Base-by-base conservation (phyloP, 2,888 invertebrate species). In the Sepiola atlantica region DNA sequence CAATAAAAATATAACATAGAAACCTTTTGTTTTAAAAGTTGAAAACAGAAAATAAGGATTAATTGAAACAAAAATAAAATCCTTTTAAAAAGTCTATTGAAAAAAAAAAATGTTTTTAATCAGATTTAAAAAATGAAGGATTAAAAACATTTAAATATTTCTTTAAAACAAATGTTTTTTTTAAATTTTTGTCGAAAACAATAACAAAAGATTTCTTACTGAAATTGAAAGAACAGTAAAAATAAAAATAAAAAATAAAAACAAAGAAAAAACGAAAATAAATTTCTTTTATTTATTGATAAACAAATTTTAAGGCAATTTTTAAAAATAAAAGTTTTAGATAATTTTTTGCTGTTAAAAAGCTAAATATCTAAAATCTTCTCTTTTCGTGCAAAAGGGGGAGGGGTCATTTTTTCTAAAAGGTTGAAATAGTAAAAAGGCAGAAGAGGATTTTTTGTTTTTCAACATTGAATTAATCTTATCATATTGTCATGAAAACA, bases 221-320 rank as follows among this genome's bases (percentile, higher is more conserved):
- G 24, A 4, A 61, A 61, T 61, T 61, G 61, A 28, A 21, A n/a
- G n/a, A n/a, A 77, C 16, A 77, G n/a, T 77, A 77, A 77, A 61
- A 21, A 77, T 28, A 12, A 77, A n/a, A 77, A n/a, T 16, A 77
- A 77, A n/a, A 77, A n/a, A n/a, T 6, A 16, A 57, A 57, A 57
- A 57, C 57, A 77, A 77, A 77, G n/a, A n/a, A 77, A n/a, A 77
- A 77, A 77, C 77, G n/a, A 77, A n/a, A 77, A 77, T 77, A 77
- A 77, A 32, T 77, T 77, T 77, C 61, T 61, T 77, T 77, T 77
- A 77, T 77, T 77, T 77, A 77, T 77, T 77, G 77, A 77, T 77
- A 77, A 77, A 77, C 77, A 77, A 77, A 77, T 77, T 77, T 77
- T 77, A 77, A 77, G 77, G 77, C 77, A 77, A 61, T 77, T 77